A percentile compares a stretch with the other conserved stretches of the same genome.
These are phyloP conservation scores for Trichacis sp. DNA, from an alignment of 2,888 invertebrate genomes.

Conservation along the genomic window DNA sequence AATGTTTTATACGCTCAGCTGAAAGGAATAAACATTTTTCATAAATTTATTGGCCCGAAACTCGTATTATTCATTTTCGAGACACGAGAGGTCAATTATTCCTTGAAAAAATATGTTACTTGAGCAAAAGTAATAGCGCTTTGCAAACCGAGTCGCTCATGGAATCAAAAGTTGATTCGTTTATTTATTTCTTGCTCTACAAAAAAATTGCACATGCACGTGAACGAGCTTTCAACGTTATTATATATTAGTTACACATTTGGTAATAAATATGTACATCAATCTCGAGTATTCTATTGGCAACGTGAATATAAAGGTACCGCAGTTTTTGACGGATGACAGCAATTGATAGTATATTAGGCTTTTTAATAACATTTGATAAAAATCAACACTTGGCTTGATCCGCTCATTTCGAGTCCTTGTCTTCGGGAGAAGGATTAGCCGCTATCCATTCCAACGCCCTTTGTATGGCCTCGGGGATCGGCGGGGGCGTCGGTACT, in stretches of 20 bases:
- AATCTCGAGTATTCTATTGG: constrained; percentile 9
- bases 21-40: too few species aligned
- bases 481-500: constrained; percentile 61
- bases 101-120: too few species aligned
- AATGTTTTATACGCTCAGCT: too few species aligned
- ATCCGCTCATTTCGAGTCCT: constrained; percentile 37
- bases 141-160: too few species aligned
- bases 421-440: constrained; percentile 57
- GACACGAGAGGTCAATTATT: too few species aligned
- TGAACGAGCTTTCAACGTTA: not conserved
- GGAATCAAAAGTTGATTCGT: too few species aligned
- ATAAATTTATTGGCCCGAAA: too few species aligned
- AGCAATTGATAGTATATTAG: too few species aligned
- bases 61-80: too few species aligned
- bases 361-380: too few species aligned
- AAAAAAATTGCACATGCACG: not conserved
- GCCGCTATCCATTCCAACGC: constrained; percentile 65
- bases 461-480: constrained; percentile 64
- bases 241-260: constrained; percentile 3
- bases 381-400: too few species aligned
- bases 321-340: not conserved
- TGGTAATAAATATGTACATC: constrained; percentile 31
- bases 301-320: constrained; percentile 10
- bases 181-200: not conserved
- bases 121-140: too few species aligned